These are phyloP conservation scores for Umimayanthus kanabou DNA, from an alignment of 92 coral and sea anemone genomes.

Conservation along the genomic window DNA sequence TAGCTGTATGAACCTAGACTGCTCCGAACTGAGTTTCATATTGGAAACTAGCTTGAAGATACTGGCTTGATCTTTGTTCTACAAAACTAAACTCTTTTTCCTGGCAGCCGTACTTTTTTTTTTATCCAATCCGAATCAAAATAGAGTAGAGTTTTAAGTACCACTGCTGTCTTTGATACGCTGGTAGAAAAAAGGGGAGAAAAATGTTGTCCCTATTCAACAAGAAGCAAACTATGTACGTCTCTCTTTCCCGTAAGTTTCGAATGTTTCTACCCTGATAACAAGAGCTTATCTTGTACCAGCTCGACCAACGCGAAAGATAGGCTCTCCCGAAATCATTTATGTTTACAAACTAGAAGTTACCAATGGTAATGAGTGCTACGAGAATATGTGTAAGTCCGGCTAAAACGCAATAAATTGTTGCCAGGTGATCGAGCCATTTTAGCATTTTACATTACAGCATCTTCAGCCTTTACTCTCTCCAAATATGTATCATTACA, in stretches of 20 bases:
- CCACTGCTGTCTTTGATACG: not conserved
- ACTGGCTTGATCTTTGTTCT: not conserved
- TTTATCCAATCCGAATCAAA: not conserved
- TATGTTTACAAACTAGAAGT: no score
- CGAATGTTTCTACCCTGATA: no score
- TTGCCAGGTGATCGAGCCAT: no score
- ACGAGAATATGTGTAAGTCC: no score
- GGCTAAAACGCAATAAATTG: no score
- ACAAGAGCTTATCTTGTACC: no score
- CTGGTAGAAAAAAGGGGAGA: not conserved
- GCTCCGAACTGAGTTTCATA: not conserved
- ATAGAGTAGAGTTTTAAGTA: not conserved
- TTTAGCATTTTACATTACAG: no score
- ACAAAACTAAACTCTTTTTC: not conserved
- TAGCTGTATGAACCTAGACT: not conserved
- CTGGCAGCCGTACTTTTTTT: not conserved
- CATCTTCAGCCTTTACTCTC: no score
- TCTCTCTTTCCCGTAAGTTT: not conserved
- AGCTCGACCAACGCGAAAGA: no score
- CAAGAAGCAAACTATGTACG: not conserved
- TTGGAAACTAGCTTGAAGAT: not conserved
- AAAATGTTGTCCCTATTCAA: not conserved
- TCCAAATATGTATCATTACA: no score
- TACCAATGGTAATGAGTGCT: no score
- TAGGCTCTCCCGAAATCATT: no score